phyloP scores from a whole-genome alignment of 2,888 invertebrate genomes.

The Megamerina dolium region DNA sequence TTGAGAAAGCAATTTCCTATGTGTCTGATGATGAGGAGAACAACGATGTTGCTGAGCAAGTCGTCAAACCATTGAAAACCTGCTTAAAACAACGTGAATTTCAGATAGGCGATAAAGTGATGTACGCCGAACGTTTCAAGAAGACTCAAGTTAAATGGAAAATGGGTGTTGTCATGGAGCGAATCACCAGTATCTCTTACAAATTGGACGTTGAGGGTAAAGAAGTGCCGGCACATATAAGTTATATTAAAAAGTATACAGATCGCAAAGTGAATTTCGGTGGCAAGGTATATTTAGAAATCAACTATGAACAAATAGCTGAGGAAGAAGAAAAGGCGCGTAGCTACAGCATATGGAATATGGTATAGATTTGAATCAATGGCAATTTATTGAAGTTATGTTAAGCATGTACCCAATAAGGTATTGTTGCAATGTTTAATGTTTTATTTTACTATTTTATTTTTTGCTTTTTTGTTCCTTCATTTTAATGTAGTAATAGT shows the following conservation, averaged over 20 bases:
- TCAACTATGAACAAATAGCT: slow-evolving; percentile 46
- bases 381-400: no score
- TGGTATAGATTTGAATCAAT: no score
- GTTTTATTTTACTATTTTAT: no score
- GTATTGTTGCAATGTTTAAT: no score
- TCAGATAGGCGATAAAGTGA: slow-evolving; percentile 41
- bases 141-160: slow-evolving; percentile 46
- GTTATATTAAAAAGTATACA: slow-evolving; percentile 45
- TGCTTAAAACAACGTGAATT: slow-evolving; percentile 42
- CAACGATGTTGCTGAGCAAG: slow-evolving; percentile 15
- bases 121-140: slow-evolving; percentile 44
- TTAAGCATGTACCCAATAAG: no score
- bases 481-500: background rate
- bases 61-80: slow-evolving; percentile 32
- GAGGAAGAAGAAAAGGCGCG: slow-evolving; percentile 38
- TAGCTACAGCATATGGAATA: slow-evolving; percentile 47
- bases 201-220: slow-evolving; percentile 44
- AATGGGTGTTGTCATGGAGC: slow-evolving; percentile 39
- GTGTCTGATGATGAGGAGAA: slow-evolving; percentile 32
- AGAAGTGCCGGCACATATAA: slow-evolving; percentile 45
- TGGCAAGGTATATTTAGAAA: slow-evolving; percentile 47
- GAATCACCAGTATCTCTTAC: slow-evolving; percentile 48
- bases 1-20: slow-evolving; percentile 42
- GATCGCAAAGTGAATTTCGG: slow-evolving; percentile 45
- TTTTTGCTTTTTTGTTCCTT: no score